These are phyloP conservation scores for Heterocephalus glaber DNA, from an alignment of 2,113 vertebrate species.

Conservation along the genomic window DNA sequence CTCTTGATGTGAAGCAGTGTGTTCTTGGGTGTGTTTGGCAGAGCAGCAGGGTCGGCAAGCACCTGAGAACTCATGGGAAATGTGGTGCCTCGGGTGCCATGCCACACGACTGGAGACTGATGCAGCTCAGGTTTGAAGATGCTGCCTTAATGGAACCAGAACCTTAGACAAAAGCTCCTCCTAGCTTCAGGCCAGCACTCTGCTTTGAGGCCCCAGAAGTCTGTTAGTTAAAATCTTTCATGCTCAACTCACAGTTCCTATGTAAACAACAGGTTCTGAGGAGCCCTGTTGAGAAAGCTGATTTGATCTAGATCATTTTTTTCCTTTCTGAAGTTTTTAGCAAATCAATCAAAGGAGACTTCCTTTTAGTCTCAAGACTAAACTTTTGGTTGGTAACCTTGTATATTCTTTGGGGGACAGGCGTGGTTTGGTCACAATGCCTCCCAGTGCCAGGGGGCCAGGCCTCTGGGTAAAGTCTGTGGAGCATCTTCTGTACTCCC, in stretches of 20 bases:
- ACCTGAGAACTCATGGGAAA: background rate
- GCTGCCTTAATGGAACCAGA: background rate
- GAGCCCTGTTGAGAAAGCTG: background rate
- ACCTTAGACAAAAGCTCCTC: background rate
- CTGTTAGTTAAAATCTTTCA: background rate
- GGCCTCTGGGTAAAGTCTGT: background rate
- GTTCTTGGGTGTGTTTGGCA: background rate
- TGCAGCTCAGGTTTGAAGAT: background rate
- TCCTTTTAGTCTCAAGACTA: background rate
- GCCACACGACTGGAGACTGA: background rate
- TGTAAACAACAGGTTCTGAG: background rate
- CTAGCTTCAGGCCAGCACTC: too few relatives aligned
- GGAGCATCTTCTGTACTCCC: background rate
- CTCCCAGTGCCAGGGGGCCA: background rate
- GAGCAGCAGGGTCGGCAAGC: background rate
- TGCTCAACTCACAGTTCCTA: background rate
- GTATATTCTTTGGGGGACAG: background rate
- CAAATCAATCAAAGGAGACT: background rate
- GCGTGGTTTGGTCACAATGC: background rate
- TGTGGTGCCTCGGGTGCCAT: background rate
- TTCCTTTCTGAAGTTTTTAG: background rate
- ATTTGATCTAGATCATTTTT: background rate
- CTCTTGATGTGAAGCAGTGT: background rate
- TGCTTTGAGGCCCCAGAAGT: too few relatives aligned
- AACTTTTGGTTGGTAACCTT: background rate